Conservation (phyloP, 1,140 invertebrate species). For the Limonius californicus region DNA sequence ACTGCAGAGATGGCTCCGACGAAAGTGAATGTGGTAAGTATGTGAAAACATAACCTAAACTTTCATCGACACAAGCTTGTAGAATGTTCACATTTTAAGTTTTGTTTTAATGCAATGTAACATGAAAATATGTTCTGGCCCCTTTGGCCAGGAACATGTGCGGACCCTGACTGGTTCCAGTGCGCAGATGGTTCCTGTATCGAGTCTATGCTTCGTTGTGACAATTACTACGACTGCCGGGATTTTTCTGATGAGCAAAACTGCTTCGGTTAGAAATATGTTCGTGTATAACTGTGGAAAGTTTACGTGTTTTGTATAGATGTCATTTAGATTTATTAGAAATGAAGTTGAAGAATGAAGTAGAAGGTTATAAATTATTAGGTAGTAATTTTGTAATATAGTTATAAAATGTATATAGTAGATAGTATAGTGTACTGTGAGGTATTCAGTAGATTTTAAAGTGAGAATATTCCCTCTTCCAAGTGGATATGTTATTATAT, state of each 20-base stretch:
- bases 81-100: too few relatives aligned
- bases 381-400: background rate
- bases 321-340: slow-evolving; percentile 8
- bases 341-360: slow-evolving; percentile 5
- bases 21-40: slow-evolving; percentile 85
- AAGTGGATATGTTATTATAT: background rate
- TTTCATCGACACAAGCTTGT: background rate
- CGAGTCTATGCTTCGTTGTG: slow-evolving; percentile 66
- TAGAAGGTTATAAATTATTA: slow-evolving; percentile 10
- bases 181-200: slow-evolving; percentile 66
- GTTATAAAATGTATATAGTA: background rate
- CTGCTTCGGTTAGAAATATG: slow-evolving; percentile 63
- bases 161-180: slow-evolving; percentile 61
- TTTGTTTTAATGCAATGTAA: background rate
- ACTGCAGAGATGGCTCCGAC: slow-evolving; percentile 85
- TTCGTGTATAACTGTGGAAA: slow-evolving; percentile 21
- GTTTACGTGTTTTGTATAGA: slow-evolving; percentile 11
- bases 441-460: background rate
- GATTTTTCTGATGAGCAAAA: slow-evolving; percentile 90
- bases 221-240: slow-evolving; percentile 83
- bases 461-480: background rate
- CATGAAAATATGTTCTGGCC: slow-evolving; percentile 38
- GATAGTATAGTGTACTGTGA: slow-evolving; percentile 7
- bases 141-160: slow-evolving; percentile 51
- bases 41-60: background rate